These are phyloP conservation scores for Rissa tridactyla DNA, from an alignment of 2,113 vertebrate species.

Conservation along the genomic window DNA sequence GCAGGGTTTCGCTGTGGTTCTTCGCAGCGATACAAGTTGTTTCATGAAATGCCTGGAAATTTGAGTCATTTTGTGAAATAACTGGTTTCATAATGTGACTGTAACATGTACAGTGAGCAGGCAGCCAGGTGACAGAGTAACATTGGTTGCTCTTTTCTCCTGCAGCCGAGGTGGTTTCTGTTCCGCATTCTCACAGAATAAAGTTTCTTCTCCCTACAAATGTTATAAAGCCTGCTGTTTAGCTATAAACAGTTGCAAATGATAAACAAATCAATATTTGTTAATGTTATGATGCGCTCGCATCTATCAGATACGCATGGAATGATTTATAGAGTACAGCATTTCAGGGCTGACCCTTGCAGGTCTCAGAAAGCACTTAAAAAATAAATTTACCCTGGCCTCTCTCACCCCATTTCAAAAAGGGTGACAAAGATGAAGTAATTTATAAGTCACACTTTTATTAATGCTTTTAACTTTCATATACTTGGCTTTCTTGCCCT, in stretches of 20 bases:
- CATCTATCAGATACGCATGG: slow-evolving; percentile 76
- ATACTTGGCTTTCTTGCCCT: slow-evolving; percentile 80
- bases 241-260: slow-evolving; percentile 74
- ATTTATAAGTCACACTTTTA: slow-evolving; percentile 88
- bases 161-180: neutral
- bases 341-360: slow-evolving; percentile 83
- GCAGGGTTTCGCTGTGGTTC: neutral
- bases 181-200: neutral
- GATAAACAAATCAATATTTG: slow-evolving; percentile 83
- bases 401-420: slow-evolving; percentile 85
- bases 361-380: slow-evolving; percentile 87
- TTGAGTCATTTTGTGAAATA: slow-evolving; percentile 49
- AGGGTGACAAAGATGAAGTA: slow-evolving; percentile 89
- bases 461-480: slow-evolving; percentile 88
- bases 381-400: slow-evolving; percentile 89
- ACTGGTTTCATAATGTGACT: neutral
- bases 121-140: neutral
- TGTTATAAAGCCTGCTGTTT: slow-evolving; percentile 33
- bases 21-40: neutral
- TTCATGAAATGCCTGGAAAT: neutral
- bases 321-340: slow-evolving; percentile 84
- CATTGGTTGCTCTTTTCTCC: neutral
- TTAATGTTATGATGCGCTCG: slow-evolving; percentile 76
- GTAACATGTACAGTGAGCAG: neutral
- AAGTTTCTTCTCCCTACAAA: slow-evolving; percentile 8